These are phyloP conservation scores for Masticophis lateralis DNA, from an alignment of 2,797 vertebrate species.

Conservation along the genomic window DNA sequence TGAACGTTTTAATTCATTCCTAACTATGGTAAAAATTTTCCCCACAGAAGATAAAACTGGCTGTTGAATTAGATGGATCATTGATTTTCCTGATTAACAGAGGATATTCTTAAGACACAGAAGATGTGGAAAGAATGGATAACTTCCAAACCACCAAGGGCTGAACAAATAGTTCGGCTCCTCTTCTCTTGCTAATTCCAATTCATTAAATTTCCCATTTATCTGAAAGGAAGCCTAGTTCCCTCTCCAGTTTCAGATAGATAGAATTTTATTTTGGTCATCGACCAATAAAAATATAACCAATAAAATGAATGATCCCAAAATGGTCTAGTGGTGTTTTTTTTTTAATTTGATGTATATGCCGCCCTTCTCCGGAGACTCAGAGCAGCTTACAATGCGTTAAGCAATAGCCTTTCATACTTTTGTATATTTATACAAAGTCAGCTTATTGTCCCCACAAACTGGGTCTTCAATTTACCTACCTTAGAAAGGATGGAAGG, in stretches of 20 bases:
- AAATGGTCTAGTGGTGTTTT: too few relatives aligned
- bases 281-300: not conserved
- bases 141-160: not conserved
- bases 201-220: not conserved
- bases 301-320: not conserved
- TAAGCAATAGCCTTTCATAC: too few relatives aligned
- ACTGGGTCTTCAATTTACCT: too few relatives aligned
- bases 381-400: too few relatives aligned
- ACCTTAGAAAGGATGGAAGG: too few relatives aligned
- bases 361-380: too few relatives aligned
- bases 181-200: not conserved
- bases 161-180: not conserved
- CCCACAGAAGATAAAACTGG: not conserved
- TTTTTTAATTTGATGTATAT: too few relatives aligned
- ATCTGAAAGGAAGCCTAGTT: not conserved
- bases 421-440: too few relatives aligned
- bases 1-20: not conserved
- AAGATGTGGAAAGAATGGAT: not conserved
- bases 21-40: not conserved
- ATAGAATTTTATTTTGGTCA: not conserved
- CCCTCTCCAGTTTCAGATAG: not conserved
- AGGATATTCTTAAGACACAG: conserved; percentile 11
- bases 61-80: not conserved
- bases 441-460: too few relatives aligned
- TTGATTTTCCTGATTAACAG: conserved; percentile 25